Evolutionary conservation across 2,888 invertebrate genomes (phyloP), one percentile per base, ranked within the genome.

Genomic region (Cremastobaeus sp.): DNA sequence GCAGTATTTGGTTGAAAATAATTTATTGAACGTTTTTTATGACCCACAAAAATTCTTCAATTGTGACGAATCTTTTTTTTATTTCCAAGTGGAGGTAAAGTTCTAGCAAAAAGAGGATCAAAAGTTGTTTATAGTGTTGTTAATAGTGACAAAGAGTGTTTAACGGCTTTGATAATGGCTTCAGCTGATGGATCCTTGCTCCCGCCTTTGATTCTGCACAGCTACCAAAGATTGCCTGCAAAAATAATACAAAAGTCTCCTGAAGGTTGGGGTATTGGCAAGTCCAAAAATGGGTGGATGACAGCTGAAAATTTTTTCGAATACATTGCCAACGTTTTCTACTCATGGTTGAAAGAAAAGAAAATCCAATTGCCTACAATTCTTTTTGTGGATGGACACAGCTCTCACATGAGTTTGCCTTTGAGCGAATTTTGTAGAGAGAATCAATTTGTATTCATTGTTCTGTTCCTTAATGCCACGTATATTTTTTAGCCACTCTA

Each of bases 271-370:
- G 83, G 82, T 17, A 60, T 86, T 18, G 86, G 85, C 59, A 83
- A 78, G 65, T 83, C 83, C 3, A 85, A 87, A 15, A 81, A 73
- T 65, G 86, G 86, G 2, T 88, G 87, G 88, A 89, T 85, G 86
- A 86, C 83, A 3, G 69, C 79, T 2, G 82, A 83, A 68, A 78
- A 78, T 11, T 86, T 87, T 76, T 86, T 72, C 74, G 84, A 88
- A 78, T 86, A 80, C 68, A 79, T 86, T 6, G 76, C 81, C 5
- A 84, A 87, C 74, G 77, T 85, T 11, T 86, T 86, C 72, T 65
- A 80, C 69, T 82, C 82, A 41, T 86, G 85, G 84, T 62, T 86
- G 34, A 28, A 74, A 41, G 64, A 79, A 60, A 77, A 83, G 39
- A 70, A 81, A 17, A 81, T 86, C 21, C 21, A 78, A 41, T 76